Evolutionary conservation across 2,113 vertebrate genomes (phyloP), one percentile per base, ranked within the genome.

Genomic region (Bambusicola thoracicus): DNA sequence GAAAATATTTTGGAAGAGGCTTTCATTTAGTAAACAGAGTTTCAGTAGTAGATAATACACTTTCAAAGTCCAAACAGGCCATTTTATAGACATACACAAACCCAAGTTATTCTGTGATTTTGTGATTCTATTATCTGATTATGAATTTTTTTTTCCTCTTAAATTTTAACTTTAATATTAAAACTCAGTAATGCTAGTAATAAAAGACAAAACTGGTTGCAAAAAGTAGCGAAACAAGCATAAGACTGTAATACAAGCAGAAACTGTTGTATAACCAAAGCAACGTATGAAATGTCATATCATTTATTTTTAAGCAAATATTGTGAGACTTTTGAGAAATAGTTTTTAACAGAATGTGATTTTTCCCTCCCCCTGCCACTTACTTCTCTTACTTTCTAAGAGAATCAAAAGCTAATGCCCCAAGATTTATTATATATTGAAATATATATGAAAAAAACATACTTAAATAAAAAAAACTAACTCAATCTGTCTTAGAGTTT

Each of bases 321-420:
- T 24, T 8, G 25, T 17, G 34, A 62, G 25, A 38, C 59, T 38
- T 62, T 27, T 10, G 34, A 9, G 14, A 56, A 32, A 34, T 44
- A 59, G 20, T 14, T 75, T 75, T 46, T 10, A 75, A 59, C 8
- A 46, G 16, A 7, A 11, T 59, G 6, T 46, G 46, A 85, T 10
- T 2, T 74, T 65, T 8, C 61, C 6, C 25, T 40, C 34, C 27
- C 22, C 0, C 2, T 8, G 1, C 6, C 6, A 66, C 5, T 51
- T 83, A 29, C 56, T 81, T 66, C 55, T 46, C 4, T 12, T 46
- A 4, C 2, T 80, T 13, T 40, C 10, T 74, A 69, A 61, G 10
- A 40, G 3, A 90, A 69, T 44, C 12, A 81, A 38, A 81, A 30
- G 7, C 30, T 78, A 36, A 27, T 34, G 3, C 43, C 36, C 19